Conservation (phyloP, 2,888 invertebrate genomes). For the Cataglyphis rosenhaueri region DNA sequence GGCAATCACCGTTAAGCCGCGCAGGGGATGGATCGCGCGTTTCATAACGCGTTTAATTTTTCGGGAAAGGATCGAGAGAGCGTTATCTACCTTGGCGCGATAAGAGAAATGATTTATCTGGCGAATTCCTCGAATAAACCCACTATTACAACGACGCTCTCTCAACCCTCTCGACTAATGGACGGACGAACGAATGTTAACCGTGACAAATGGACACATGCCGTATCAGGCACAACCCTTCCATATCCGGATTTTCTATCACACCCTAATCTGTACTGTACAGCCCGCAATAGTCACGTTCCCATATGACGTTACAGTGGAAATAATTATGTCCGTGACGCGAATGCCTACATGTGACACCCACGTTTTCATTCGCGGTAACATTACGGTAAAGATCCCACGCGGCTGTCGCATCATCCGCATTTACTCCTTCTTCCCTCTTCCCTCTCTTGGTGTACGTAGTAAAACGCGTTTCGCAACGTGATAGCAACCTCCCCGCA, state of each 20-base stretch:
- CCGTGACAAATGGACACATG: constrained; percentile 53
- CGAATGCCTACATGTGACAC: constrained; percentile 27
- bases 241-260: constrained; percentile 58
- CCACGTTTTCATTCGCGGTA: constrained; percentile 58
- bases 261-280: constrained; percentile 58
- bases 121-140: constrained; percentile 48
- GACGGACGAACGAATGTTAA: constrained; percentile 28
- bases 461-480: constrained; percentile 6
- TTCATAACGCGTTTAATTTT: constrained; percentile 53
- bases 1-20: constrained; percentile 29
- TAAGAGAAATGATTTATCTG: constrained; percentile 43
- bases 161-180: constrained; percentile 8
- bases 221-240: constrained; percentile 38
- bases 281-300: constrained; percentile 48
- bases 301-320: constrained; percentile 28
- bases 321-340: constrained; percentile 60
- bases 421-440: neutral
- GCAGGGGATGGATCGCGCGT: constrained; percentile 17
- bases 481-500: constrained; percentile 48
- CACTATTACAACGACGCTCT: constrained; percentile 22
- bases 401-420: neutral
- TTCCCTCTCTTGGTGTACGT: constrained; percentile 5
- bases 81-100: constrained; percentile 45
- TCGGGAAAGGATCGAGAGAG: constrained; percentile 12
- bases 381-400: constrained; percentile 15